Evolutionary conservation across 2,888 invertebrate species (phyloP), one percentile per base, ranked within the genome.

Genomic region (Nymphalis polychloros): DNA sequence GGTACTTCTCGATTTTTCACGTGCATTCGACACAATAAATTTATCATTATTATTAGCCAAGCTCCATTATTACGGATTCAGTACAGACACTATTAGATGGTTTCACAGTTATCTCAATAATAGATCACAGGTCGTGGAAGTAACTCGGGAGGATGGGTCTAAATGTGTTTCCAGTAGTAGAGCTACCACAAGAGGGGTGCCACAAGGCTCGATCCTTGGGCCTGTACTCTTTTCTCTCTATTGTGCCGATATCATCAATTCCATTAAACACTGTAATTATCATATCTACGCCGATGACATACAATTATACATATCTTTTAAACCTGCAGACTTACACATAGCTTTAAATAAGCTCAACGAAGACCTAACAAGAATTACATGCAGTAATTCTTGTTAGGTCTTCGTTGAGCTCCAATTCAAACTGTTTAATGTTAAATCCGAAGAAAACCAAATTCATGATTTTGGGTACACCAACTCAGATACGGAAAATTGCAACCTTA

Each of bases 251-350:
- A 49, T 49, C 19, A 8, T 49, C 19, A 49, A 49, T 49, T 49
- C 49, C 19, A 49, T 49, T 8, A 7, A 49, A 19, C 8, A 19
- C 49, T 57, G 57, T 8, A 31, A 27, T 13, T 57, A 35, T 31
- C 57, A 27, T 31, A 57, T 41, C 35, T 57, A 57, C 27, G 57
- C 35, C 31, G 57, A 57, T 8, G 27, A 57, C 35, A 35, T 57
- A 2, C 57, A 57, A 35, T n/a, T 57, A 31, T 57, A 57, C 17
- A n/a, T 57, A 8, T 57, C 57, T 57, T 57, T 57, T 27, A 57
- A 57, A 17, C 57, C 57, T 8, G 19, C 57, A n/a, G 48, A 48
- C n/a, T 48, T 48, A 48, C 17, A 48, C n/a, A 48, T 48, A 48
- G 48, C 48, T 17, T 17, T 48, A 48, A 48, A 48, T 17, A 48